Evolutionary conservation across 2,797 vertebrate genomes (phyloP), one percentile per base, ranked within the genome.

Genomic region (Denticeps clupeoides): DNA sequence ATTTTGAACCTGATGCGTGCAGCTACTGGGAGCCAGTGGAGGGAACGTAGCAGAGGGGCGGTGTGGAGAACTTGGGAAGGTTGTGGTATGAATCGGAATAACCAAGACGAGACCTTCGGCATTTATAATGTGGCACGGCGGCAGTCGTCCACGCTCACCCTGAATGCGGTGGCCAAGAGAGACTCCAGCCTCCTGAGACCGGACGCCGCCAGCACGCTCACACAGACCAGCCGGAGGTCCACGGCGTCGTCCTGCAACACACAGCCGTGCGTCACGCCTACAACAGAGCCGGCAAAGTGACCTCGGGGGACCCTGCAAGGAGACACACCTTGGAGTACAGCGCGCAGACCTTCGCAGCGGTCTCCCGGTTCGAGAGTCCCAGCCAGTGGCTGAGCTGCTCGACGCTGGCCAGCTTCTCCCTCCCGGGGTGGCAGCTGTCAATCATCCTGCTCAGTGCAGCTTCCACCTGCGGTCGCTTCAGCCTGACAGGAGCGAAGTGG

Each of bases 221-320:
- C 45, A 23, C 71, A 83, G 41, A 91, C 59, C 49, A 80, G 84
- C 25, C 83, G 63, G 50, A 86, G 73, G 58, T 93, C 87, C 56
- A 89, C 72, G 0, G 24, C 53, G 4, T 87, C 77, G 8, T 70
- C 70, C 84, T 86, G 45, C 11, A 44, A 19, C 29, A 31, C 15
- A 45, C 44, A 22, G 7, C n/a, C 3, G 18, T n/a, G 44, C 15
- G 2, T 25, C n/a, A 18, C 13, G 11, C 1, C 10, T n/a, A 32
- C 32, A 19, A 25, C 5, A 25, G 25, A 25, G 24, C 24, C 25
- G 7, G 2, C 4, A 19, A 19, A 19, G 3, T 19, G 19, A 19
- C 18, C 19, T 19, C 18, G 19, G 3, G 3, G 19, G 2, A 19
- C 19, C 2, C 19, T 19, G 2, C 2, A 23, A 11, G 21, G 12